phyloP scores from a whole-genome alignment of 2,888 invertebrate species.

The Exephanes ischioxanthus region DNA sequence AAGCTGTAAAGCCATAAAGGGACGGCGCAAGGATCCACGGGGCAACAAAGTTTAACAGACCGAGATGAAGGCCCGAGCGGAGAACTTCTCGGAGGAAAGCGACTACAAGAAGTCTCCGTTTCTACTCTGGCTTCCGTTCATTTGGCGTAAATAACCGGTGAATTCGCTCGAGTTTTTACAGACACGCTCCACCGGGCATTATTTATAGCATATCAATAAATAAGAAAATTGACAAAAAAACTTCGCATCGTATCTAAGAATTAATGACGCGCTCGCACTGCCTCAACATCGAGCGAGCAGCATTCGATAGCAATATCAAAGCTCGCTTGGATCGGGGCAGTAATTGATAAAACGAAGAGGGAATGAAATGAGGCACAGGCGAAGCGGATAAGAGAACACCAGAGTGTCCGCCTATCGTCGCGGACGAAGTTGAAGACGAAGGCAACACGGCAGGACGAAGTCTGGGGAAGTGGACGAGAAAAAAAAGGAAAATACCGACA shows the following conservation, averaged over 20 bases:
- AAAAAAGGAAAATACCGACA: neutral
- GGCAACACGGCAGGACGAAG: neutral
- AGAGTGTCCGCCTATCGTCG: neutral
- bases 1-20: neutral
- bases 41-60: neutral
- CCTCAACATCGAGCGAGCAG: neutral
- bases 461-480: neutral
- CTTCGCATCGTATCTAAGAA: neutral
- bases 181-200: neutral
- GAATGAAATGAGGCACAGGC: neutral
- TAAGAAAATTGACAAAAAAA: neutral
- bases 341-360: neutral
- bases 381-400: neutral
- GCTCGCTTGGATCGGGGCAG: neutral
- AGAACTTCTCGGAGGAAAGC: neutral
- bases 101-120: neutral
- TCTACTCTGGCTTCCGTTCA: neutral
- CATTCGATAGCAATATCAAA: neutral
- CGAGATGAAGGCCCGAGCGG: neutral
- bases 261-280: neutral
- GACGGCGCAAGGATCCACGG: neutral
- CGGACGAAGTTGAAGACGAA: slow-evolving; percentile 1
- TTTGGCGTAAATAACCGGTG: neutral
- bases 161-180: neutral
- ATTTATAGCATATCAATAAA: neutral